These are phyloP conservation scores for Resseliella maxima DNA, from an alignment of 2,888 invertebrate species.

Conservation along the genomic window DNA sequence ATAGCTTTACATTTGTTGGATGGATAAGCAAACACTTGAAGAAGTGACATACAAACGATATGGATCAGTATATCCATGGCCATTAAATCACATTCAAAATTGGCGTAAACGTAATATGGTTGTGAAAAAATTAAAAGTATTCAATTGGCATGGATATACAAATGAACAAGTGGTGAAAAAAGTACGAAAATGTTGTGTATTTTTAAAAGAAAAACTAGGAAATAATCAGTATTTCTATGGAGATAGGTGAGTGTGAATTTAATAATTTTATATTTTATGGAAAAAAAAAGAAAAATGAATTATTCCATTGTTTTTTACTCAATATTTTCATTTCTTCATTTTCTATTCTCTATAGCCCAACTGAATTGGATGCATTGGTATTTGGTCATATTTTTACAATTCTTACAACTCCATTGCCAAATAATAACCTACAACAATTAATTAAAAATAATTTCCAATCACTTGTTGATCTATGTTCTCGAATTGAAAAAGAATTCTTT, in stretches of 20 bases:
- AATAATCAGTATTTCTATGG: slow-evolving; percentile 86
- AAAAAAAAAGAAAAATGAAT: too few species aligned
- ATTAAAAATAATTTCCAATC: background rate
- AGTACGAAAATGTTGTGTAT: slow-evolving; percentile 83
- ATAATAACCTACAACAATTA: slow-evolving; percentile 67
- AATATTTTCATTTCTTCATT: slow-evolving; percentile 57
- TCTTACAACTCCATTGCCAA: slow-evolving; percentile 88
- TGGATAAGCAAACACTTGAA: slow-evolving; percentile 81
- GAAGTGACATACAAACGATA: slow-evolving; percentile 86
- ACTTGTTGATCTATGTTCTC: slow-evolving; percentile 24
- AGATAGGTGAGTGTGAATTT: slow-evolving; percentile 70
- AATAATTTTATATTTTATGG: slow-evolving; percentile 60
- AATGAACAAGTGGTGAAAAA: slow-evolving; percentile 81
- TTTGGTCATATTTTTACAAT: slow-evolving; percentile 98
- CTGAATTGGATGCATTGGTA: slow-evolving; percentile 94
- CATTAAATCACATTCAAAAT: slow-evolving; percentile 84
- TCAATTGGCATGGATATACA: slow-evolving; percentile 85
- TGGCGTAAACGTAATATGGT: slow-evolving; percentile 79
- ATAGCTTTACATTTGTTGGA: slow-evolving; percentile 88
- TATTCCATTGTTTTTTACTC: too few species aligned
- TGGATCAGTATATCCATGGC: slow-evolving; percentile 94
- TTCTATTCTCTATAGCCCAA: slow-evolving; percentile 79
- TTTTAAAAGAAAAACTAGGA: slow-evolving; percentile 85
- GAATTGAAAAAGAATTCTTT: slow-evolving; percentile 54
- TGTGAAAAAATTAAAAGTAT: slow-evolving; percentile 77